Evolutionary conservation across 2,113 vertebrate genomes (phyloP).

Genomic region (Actinemys pallida): DNA sequence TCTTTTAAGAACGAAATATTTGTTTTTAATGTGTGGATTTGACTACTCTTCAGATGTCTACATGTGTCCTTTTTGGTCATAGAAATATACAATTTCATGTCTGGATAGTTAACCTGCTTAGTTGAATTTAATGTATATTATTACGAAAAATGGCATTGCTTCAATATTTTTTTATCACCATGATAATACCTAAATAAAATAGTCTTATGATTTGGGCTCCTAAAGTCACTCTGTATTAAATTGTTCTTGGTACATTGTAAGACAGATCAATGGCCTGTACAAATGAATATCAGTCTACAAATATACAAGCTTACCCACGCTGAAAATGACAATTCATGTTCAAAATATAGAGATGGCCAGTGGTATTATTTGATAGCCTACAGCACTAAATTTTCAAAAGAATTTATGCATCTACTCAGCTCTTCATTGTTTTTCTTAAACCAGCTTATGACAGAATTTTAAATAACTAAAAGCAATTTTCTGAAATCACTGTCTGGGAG

Average conservation of each 20-base stretch:
- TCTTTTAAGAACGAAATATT: conserved; percentile 22
- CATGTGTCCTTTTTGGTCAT: not conserved
- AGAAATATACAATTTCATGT: not conserved
- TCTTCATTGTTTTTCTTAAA: conserved; percentile 51
- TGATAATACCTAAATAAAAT: not conserved
- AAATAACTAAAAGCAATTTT: conserved; percentile 70
- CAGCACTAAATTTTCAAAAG: conserved; percentile 18
- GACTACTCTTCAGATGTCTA: not conserved
- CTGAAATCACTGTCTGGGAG: conserved; percentile 51
- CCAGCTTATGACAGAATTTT: conserved; percentile 57
- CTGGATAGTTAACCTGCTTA: not conserved
- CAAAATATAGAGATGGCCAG: conserved; percentile 26
- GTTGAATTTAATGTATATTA: not conserved
- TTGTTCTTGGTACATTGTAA: not conserved
- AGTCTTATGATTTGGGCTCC: not conserved
- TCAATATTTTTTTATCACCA: not conserved
- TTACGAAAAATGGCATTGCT: not conserved
- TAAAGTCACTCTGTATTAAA: not conserved
- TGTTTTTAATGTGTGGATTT: not conserved
- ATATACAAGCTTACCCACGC: not conserved
- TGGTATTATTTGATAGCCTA: conserved; percentile 33
- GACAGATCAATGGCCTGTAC: not conserved
- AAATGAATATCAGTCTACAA: conserved; percentile 5
- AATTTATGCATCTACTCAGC: conserved; percentile 30
- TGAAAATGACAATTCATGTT: conserved; percentile 23